phyloP scores from a whole-genome alignment of 2,888 invertebrate genomes.

The Tetragonula carbonaria region DNA sequence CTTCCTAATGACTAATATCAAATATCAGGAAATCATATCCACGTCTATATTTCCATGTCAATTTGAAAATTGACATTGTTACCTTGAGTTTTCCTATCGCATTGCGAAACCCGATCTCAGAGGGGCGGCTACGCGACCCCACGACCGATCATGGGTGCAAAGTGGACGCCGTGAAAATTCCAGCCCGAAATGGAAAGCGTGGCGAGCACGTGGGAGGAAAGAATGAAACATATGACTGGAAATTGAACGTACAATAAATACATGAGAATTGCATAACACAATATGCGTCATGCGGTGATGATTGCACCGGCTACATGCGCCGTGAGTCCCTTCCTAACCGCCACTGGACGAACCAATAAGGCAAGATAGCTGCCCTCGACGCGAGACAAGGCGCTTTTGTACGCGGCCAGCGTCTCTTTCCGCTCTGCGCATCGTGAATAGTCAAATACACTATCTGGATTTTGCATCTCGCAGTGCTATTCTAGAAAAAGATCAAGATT shows the following conservation, averaged over 20 bases:
- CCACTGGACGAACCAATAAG: conserved; percentile 75
- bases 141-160: conserved; percentile 11
- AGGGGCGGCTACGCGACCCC: conserved; percentile 3
- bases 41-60: conserved; percentile 32
- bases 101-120: conserved; percentile 60
- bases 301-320: conserved; percentile 52
- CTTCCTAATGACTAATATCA: conserved; percentile 33
- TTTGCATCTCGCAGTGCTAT: neutral
- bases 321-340: conserved; percentile 51
- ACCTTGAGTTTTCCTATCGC: conserved; percentile 62
- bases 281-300: conserved; percentile 68
- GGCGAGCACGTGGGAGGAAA: conserved; percentile 48
- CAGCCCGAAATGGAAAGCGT: conserved; percentile 44
- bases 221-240: conserved; percentile 43
- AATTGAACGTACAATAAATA: conserved; percentile 68
- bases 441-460: conserved; percentile 20
- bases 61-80: conserved; percentile 52
- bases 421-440: conserved; percentile 25
- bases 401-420: conserved; percentile 40
- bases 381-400: conserved; percentile 61
- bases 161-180: conserved; percentile 30
- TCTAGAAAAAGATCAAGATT: conserved; percentile 22
- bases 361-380: conserved; percentile 78
- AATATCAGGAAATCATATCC: conserved; percentile 45
- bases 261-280: conserved; percentile 66